Conservation (phyloP, 2,888 invertebrate species). For the Ganaspis brasiliensis region DNA sequence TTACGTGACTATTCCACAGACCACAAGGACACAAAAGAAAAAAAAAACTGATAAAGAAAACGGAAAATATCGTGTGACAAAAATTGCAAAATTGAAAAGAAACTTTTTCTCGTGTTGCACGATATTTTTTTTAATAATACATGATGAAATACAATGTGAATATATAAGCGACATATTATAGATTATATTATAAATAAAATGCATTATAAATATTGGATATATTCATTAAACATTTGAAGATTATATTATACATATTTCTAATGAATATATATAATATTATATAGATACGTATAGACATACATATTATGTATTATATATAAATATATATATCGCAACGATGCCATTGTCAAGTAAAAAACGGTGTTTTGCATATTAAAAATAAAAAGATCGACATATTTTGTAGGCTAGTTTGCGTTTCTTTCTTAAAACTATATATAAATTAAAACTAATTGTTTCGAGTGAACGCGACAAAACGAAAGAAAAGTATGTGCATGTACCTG, state of each 20-base stretch:
- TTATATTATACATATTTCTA: conserved; percentile 46
- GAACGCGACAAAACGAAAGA: conserved; percentile 46
- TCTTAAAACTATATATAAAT: conserved; percentile 39
- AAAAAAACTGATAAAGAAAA: conserved; percentile 43
- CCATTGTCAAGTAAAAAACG: conserved; percentile 59
- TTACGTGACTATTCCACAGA: conserved; percentile 48
- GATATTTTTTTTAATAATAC: neutral
- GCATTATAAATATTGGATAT: conserved; percentile 40
- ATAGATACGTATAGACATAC: conserved; percentile 51
- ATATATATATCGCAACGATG: conserved; percentile 42
- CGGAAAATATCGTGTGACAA: conserved; percentile 22
- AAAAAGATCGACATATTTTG: conserved; percentile 55
- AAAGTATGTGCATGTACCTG: conserved; percentile 42
- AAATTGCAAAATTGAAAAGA: conserved; percentile 1
- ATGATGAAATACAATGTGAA: conserved; percentile 36
- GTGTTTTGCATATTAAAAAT: conserved; percentile 55
- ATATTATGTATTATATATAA: conserved; percentile 62
- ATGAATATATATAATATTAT: conserved; percentile 46
- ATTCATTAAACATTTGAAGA: conserved; percentile 13
- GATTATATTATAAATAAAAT: conserved; percentile 55
- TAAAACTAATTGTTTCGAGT: conserved; percentile 50
- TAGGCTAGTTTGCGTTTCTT: conserved; percentile 51
- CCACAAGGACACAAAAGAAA: conserved; percentile 46
- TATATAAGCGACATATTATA: conserved; percentile 51
- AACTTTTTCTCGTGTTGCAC: neutral